These are phyloP conservation scores for Pseudomugil tenellus DNA, from an alignment of 2,797 vertebrate genomes.

Conservation along the genomic window DNA sequence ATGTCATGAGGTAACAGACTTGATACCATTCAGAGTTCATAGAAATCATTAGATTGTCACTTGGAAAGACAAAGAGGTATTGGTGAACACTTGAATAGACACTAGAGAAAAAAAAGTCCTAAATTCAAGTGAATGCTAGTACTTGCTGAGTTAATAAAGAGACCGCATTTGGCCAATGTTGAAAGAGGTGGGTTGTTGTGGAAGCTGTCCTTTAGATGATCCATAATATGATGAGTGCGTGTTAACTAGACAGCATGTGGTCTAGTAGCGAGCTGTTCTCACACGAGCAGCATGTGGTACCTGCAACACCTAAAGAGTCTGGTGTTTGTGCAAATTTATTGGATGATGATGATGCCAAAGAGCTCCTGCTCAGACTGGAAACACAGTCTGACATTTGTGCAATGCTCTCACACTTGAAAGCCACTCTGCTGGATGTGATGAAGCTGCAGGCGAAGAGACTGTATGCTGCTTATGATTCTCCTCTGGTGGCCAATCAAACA, in stretches of 20 bases:
- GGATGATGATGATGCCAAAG: constrained; percentile 53
- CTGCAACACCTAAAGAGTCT: constrained; percentile 68
- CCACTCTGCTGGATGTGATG: constrained; percentile 92
- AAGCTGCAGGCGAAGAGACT: constrained; percentile 96
- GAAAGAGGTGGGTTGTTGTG: constrained; percentile 78
- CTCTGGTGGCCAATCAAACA: constrained; percentile 91
- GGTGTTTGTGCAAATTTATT: constrained; percentile 67
- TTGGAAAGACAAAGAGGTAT: constrained; percentile 78
- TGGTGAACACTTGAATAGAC: constrained; percentile 74
- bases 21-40: constrained; percentile 72
- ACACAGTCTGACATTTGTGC: constrained; percentile 55
- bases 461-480: constrained; percentile 99
- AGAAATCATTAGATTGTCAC: constrained; percentile 78
- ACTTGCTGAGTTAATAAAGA: constrained; percentile 72
- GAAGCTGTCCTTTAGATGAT: constrained; percentile 62
- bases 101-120: constrained; percentile 68
- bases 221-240: constrained; percentile 58
- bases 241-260: constrained; percentile 45
- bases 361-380: constrained; percentile 60
- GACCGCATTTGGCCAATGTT: constrained; percentile 61
- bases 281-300: constrained; percentile 53
- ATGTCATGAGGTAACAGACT: constrained; percentile 76
- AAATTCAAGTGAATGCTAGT: constrained; percentile 76
- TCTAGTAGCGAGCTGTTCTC: constrained; percentile 36
- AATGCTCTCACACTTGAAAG: constrained; percentile 86